Percentiles rank a stretch among this genome's conserved stretches.
phyloP scores from a whole-genome alignment of 2,888 invertebrate species.

The Thera obeliscata region DNA sequence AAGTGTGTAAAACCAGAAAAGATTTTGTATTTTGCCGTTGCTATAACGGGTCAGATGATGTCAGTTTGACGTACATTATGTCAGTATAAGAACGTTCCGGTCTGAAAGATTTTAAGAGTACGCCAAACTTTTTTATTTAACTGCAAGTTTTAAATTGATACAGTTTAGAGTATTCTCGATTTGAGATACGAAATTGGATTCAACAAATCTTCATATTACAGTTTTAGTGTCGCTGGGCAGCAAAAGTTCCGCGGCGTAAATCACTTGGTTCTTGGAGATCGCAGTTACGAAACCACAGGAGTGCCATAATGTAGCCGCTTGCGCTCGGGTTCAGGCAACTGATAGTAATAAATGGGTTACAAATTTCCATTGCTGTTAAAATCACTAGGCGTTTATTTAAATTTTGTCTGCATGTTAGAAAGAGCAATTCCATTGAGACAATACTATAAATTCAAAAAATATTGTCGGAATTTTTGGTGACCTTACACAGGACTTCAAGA shows the following conservation, averaged over 20 bases:
- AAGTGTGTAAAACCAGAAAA: too few relatives aligned
- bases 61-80: too few relatives aligned
- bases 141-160: neutral
- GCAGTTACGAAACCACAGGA: slow-evolving; percentile 66
- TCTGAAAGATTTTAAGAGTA: too few relatives aligned
- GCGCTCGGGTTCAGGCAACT: slow-evolving; percentile 50
- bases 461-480: too few relatives aligned
- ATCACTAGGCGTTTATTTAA: slow-evolving; percentile 43
- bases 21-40: too few relatives aligned
- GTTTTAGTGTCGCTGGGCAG: slow-evolving; percentile 51
- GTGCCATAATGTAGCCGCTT: slow-evolving; percentile 59
- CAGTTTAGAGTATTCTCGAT: slow-evolving; percentile 19
- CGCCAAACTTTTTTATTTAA: too few relatives aligned
- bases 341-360: slow-evolving; percentile 65
- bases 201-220: slow-evolving; percentile 58
- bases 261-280: slow-evolving; percentile 60
- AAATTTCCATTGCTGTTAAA: slow-evolving; percentile 55
- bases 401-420: neutral
- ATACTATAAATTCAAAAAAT: too few relatives aligned
- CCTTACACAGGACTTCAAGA: too few relatives aligned
- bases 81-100: too few relatives aligned
- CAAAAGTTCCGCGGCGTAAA: slow-evolving; percentile 60
- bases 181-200: slow-evolving; percentile 42
- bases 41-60: too few relatives aligned
- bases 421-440: too few relatives aligned